These are phyloP conservation scores for Ricordea florida DNA, from an alignment of 92 coral and sea anemone genomes.

Conservation along the genomic window DNA sequence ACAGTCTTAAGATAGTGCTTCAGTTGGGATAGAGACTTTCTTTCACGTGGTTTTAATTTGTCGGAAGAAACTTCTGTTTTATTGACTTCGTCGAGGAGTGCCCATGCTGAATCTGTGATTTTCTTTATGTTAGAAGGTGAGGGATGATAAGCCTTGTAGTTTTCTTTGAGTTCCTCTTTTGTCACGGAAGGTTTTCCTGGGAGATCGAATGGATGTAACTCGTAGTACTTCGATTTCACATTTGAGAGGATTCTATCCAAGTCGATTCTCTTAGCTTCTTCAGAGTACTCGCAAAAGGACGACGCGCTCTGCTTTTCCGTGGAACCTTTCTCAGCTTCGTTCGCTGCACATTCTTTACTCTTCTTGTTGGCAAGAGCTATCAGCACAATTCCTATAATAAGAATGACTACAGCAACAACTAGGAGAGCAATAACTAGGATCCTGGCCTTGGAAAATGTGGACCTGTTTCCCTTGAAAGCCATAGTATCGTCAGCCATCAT, in stretches of 20 bases:
- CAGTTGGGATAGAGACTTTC: constrained; percentile 75
- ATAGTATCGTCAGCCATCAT: not conserved
- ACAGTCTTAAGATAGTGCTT: constrained; percentile 81
- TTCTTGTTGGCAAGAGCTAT: constrained; percentile 65
- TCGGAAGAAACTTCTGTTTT: constrained; percentile 25
- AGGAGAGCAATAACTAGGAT: not conserved
- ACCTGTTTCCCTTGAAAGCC: not conserved
- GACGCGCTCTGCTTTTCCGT: not conserved
- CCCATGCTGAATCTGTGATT: constrained; percentile 74
- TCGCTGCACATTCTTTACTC: not conserved
- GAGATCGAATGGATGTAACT: constrained; percentile 52
- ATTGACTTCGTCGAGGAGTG: constrained; percentile 55
- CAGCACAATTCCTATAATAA: constrained; percentile 70
- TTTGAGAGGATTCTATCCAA: constrained; percentile 55
- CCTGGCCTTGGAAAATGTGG: not conserved
- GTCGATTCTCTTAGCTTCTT: constrained; percentile 71
- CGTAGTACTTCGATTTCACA: constrained; percentile 54
- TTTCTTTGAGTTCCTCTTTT: constrained; percentile 33
- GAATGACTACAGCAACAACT: constrained; percentile 24
- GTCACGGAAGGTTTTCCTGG: constrained; percentile 56
- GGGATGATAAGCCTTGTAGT: constrained; percentile 75
- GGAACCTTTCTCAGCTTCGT: not conserved
- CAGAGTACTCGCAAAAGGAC: constrained; percentile 52
- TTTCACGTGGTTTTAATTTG: constrained; percentile 78
- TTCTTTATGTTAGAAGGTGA: constrained; percentile 59